phyloP scores from a whole-genome alignment of 2,888 invertebrate genomes.

The Andrena chrysosceles region DNA sequence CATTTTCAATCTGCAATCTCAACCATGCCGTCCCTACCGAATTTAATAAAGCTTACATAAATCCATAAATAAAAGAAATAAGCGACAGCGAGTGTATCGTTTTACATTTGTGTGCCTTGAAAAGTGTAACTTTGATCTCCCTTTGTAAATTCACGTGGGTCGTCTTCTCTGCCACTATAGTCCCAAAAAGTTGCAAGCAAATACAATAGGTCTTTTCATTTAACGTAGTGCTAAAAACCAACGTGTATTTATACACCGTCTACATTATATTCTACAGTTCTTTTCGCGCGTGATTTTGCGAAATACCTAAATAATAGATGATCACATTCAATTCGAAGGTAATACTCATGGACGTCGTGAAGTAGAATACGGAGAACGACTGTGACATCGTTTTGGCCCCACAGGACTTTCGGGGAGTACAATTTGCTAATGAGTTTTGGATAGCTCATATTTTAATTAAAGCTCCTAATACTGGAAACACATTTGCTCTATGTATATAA shows the following conservation, averaged over 20 bases:
- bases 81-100: slow-evolving; percentile 14
- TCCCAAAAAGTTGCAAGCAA: slow-evolving; percentile 78
- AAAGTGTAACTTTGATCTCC: slow-evolving; percentile 78
- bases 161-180: slow-evolving; percentile 78
- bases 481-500: background rate
- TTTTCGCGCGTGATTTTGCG: background rate
- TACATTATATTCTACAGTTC: background rate
- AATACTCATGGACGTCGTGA: slow-evolving; percentile 77
- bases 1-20: slow-evolving; percentile 71
- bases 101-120: slow-evolving; percentile 80
- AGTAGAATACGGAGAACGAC: slow-evolving; percentile 78
- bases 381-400: slow-evolving; percentile 79
- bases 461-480: background rate
- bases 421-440: slow-evolving; percentile 51
- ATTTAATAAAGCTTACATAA: background rate
- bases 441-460: slow-evolving; percentile 39
- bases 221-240: slow-evolving; percentile 73
- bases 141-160: slow-evolving; percentile 75
- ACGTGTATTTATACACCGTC: background rate
- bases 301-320: slow-evolving; percentile 78
- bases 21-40: slow-evolving; percentile 76
- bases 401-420: slow-evolving; percentile 75
- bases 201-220: slow-evolving; percentile 74
- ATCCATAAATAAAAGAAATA: slow-evolving; percentile 8
- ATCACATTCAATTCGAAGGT: slow-evolving; percentile 73